Conservation (phyloP, 2,888 invertebrate genomes). For the Taenaris catops region DNA sequence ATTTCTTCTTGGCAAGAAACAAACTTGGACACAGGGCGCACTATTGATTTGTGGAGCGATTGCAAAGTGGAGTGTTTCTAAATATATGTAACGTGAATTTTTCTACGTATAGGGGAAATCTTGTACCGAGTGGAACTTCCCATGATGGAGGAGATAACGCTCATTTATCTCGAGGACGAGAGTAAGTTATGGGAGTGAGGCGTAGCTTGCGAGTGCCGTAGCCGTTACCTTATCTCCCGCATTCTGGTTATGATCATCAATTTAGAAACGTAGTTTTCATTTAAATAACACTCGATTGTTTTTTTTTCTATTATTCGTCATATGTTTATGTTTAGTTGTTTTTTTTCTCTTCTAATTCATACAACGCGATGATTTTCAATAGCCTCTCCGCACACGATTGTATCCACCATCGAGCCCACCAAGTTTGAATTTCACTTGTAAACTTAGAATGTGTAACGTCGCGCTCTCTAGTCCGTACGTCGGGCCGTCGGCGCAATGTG, state of each 20-base stretch:
- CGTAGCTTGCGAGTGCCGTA: conserved; percentile 84
- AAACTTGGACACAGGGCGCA: conserved; percentile 90
- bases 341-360: conserved; percentile 63
- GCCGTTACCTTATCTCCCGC: conserved; percentile 80
- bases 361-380: conserved; percentile 67
- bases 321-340: conserved; percentile 64
- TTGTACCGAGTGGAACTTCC: conserved; percentile 96
- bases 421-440: conserved; percentile 47
- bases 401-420: conserved; percentile 54
- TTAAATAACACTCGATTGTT: conserved; percentile 78
- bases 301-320: conserved; percentile 56
- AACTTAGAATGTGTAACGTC: conserved; percentile 37
- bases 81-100: conserved; percentile 77
- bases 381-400: conserved; percentile 68
- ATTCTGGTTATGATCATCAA: conserved; percentile 81
- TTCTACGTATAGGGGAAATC: conserved; percentile 88
- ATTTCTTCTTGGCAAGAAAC: conserved; percentile 93
- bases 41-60: conserved; percentile 78
- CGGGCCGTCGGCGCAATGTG: conserved; percentile 26
- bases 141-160: conserved; percentile 95
- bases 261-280: conserved; percentile 79
- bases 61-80: conserved; percentile 34
- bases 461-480: conserved; percentile 31
- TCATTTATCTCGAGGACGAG: conserved; percentile 96
- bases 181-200: conserved; percentile 83